These are phyloP conservation scores for Aphelocoma californica DNA, from an alignment of 2,797 vertebrate species.

Conservation along the genomic window DNA sequence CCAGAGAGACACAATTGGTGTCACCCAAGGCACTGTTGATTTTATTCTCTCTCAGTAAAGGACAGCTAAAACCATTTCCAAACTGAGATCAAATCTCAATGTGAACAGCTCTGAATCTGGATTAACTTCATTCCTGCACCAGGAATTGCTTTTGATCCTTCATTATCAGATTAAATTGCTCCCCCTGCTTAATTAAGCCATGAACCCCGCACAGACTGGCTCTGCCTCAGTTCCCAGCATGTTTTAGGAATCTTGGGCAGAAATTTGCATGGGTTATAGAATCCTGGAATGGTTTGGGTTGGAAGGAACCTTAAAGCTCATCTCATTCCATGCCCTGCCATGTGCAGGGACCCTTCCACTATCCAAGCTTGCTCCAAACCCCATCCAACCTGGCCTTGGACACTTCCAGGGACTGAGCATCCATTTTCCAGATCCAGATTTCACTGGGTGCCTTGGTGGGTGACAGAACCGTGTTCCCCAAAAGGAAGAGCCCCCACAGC, in stretches of 20 bases:
- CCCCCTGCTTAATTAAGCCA: not conserved
- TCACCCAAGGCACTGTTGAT: not conserved
- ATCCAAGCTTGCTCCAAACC: accelerated
- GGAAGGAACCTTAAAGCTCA: not conserved
- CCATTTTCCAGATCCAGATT: not conserved
- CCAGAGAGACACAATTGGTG: not conserved
- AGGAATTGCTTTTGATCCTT: not conserved
- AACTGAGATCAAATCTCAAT: not conserved
- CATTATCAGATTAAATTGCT: not conserved
- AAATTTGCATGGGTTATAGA: not conserved
- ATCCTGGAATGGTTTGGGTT: not conserved
- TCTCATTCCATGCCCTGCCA: not conserved
- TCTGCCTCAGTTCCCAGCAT: not conserved
- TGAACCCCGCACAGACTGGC: not conserved
- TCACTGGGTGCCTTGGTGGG: not conserved
- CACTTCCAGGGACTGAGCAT: not conserved
- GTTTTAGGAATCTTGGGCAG: not conserved
- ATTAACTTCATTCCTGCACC: not conserved
- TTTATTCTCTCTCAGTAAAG: not conserved
- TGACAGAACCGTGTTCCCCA: accelerated
- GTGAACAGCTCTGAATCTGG: not conserved
- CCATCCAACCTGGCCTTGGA: accelerated
- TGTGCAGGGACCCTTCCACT: not conserved
- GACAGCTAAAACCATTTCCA: not conserved
- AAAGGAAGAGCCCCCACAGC: not conserved